Percentiles rank a stretch among this genome's conserved stretches.
Evolutionary conservation across 2,888 invertebrate genomes (phyloP).

Genomic region (Brenthis ino): DNA sequence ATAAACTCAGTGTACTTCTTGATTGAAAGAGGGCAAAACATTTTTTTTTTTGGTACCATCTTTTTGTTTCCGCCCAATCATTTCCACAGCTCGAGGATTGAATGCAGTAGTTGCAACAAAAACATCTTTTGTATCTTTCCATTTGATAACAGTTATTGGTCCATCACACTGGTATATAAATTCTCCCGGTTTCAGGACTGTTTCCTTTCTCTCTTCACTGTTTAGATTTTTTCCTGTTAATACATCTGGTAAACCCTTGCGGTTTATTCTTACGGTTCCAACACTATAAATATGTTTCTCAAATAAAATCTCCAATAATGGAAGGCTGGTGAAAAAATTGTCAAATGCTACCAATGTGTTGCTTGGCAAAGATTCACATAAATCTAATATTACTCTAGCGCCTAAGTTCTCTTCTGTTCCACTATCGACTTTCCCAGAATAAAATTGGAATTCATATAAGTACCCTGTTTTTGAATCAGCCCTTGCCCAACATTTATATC

Average conservation of each 20-base stretch:
- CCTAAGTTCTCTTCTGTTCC: slow-evolving; percentile 43
- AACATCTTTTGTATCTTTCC: slow-evolving; percentile 42
- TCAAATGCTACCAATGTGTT: slow-evolving; percentile 40
- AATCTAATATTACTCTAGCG: slow-evolving; percentile 40
- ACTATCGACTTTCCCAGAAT: slow-evolving; percentile 42
- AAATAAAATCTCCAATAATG: slow-evolving; percentile 41
- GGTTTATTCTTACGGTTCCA: slow-evolving; percentile 41
- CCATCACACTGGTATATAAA: slow-evolving; percentile 40
- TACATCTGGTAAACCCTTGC: slow-evolving; percentile 41
- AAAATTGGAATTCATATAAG: slow-evolving; percentile 44
- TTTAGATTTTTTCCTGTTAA: slow-evolving; percentile 15
- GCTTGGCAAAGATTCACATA: slow-evolving; percentile 36
- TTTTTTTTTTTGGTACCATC: slow-evolving; percentile 47
- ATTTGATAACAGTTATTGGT: slow-evolving; percentile 41
- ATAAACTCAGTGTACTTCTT: slow-evolving; percentile 48
- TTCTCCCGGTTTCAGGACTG: slow-evolving; percentile 35
- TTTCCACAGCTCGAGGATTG: slow-evolving; percentile 35
- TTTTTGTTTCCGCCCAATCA: slow-evolving; percentile 41
- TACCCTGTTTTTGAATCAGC: slow-evolving; percentile 43
- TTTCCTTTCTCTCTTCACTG: slow-evolving; percentile 1
- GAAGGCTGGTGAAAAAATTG: slow-evolving; percentile 42
- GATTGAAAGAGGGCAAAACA: slow-evolving; percentile 49
- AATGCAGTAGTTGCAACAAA: slow-evolving; percentile 36
- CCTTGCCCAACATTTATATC: slow-evolving; percentile 45
- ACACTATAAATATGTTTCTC: slow-evolving; percentile 38